A percentile compares a stretch with the other conserved stretches of the same genome.
Evolutionary conservation across 2,888 invertebrate species (phyloP).

Genomic region (Minunthozetes semirufus): DNA sequence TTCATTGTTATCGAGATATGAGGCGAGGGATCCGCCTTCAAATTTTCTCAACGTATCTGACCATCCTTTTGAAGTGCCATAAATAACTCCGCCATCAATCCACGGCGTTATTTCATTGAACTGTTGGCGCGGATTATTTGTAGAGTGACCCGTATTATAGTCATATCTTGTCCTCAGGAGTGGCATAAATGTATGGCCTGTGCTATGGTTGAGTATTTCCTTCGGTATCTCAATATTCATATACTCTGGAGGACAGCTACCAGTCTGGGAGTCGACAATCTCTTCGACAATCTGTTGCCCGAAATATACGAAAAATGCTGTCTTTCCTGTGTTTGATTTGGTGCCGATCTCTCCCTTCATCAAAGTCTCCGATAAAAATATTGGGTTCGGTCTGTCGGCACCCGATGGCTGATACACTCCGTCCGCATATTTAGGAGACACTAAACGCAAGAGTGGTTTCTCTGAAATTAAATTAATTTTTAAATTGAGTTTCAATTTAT

Average conservation of each 20-base stretch:
- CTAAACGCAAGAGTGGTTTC: slow-evolving; percentile 53
- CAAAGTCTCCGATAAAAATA: slow-evolving; percentile 52
- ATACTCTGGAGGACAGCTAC: slow-evolving; percentile 59
- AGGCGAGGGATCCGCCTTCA: slow-evolving; percentile 52
- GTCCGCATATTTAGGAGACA: slow-evolving; percentile 56
- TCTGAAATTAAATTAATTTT: slow-evolving; percentile 48
- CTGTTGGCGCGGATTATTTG: slow-evolving; percentile 59
- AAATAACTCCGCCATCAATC: slow-evolving; percentile 58
- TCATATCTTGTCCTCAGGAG: slow-evolving; percentile 55
- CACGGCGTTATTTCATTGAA: slow-evolving; percentile 58
- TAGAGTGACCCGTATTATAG: slow-evolving; percentile 54
- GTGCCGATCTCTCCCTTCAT: slow-evolving; percentile 49
- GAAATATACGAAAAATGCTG: slow-evolving; percentile 57
- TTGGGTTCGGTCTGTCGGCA: slow-evolving; percentile 53
- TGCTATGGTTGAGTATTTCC: slow-evolving; percentile 47
- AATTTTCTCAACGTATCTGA: slow-evolving; percentile 54
- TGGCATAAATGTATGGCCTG: slow-evolving; percentile 52
- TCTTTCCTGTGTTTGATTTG: slow-evolving; percentile 54
- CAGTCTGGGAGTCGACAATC: slow-evolving; percentile 57
- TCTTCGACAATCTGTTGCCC: slow-evolving; percentile 60
- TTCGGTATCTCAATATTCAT: slow-evolving; percentile 55
- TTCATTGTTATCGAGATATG: slow-evolving; percentile 47
- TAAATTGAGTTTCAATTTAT: not conserved
- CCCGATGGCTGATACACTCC: slow-evolving; percentile 55
- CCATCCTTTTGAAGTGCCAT: slow-evolving; percentile 57